Base-by-base conservation (phyloP, 2,888 invertebrate genomes). In the Hermaeophaga mercurialis region DNA sequence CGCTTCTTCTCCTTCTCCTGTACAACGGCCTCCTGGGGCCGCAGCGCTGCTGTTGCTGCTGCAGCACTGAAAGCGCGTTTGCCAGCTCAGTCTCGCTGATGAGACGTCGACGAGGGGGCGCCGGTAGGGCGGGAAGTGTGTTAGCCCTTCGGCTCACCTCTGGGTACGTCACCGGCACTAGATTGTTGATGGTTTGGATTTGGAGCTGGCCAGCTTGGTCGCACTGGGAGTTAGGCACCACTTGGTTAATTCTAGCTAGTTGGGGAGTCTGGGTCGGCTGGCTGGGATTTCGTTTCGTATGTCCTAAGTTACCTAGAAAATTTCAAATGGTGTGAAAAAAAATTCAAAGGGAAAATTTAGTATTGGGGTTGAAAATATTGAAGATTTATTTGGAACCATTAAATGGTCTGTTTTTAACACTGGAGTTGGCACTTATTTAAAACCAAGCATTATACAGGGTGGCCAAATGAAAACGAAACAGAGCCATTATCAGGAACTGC, bases 101-200 rank as follows among this genome's bases (percentile, higher is more conserved):
- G 34, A 76, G 63, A 70, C 80, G 73, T 72, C 81, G 68, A 75
- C 82, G 63, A 71, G 77, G 58, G 72, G 79, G 72, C 67, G 80
- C 59, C 71, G 78, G 72, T 48, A 73, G 63, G n/a, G 71, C 66
- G 67, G 78, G 69, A 69, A 65, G 43, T 1, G 59, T 22, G 43
- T 66, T 68, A 9, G 66, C 58, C 18, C 69, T 58, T 64, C 73
- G 36, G 6, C 70, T 61, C 43, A 65, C 66, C 22, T 70, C 69
- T 8, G 78, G 74, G 50, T 74, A 74, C 9, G 79, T 76, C 55
- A 81, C 80, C 6, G 82, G 81, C 57, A 84, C 72, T 14, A 82
- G 77, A 64, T 83, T 83, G 58, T 82, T 81, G 52, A 84, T 73
- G 59, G 83, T 84, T 68, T 81, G 81, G 59, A 83, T 71, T 60